These are phyloP conservation scores for Arrhamphus sclerolepis DNA, from an alignment of 2,797 vertebrate genomes.

Conservation along the genomic window DNA sequence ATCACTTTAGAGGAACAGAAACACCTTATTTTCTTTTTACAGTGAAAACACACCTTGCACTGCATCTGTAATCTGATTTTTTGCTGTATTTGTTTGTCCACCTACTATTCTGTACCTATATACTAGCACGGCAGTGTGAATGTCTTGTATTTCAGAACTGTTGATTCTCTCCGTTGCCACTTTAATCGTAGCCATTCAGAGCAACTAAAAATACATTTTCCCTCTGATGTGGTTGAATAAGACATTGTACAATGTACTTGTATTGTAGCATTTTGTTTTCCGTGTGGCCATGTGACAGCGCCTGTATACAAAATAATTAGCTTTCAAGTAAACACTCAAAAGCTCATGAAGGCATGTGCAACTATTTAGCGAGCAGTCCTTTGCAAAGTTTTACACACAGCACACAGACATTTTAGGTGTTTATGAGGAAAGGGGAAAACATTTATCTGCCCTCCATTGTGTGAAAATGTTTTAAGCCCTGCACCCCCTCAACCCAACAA, in stretches of 20 bases:
- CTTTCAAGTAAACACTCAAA: neutral
- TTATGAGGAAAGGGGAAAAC: slow-evolving; percentile 20
- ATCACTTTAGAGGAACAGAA: too few species aligned
- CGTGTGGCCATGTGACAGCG: neutral
- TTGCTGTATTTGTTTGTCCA: neutral
- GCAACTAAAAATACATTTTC: neutral
- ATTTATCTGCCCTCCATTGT: slow-evolving; percentile 31
- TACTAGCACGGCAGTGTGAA: too few species aligned
- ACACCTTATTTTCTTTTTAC: slow-evolving; percentile 30
- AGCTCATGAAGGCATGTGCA: slow-evolving; percentile 22
- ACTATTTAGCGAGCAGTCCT: slow-evolving; percentile 24
- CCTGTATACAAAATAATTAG: too few species aligned
- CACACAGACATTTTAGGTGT: slow-evolving; percentile 22
- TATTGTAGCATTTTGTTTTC: neutral
- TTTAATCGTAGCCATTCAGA: neutral
- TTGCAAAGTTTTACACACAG: slow-evolving; percentile 21
- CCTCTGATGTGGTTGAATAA: neutral
- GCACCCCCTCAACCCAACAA: slow-evolving; percentile 37
- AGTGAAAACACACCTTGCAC: slow-evolving; percentile 8
- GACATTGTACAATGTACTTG: neutral
- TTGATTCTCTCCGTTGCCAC: too few species aligned
- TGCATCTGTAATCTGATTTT: slow-evolving; percentile 3
- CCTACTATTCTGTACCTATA: too few species aligned
- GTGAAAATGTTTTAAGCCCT: slow-evolving; percentile 37
- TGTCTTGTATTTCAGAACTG: too few species aligned